phyloP scores from a whole-genome alignment of 2,888 invertebrate species.

The Steinernema carpocapsae region DNA sequence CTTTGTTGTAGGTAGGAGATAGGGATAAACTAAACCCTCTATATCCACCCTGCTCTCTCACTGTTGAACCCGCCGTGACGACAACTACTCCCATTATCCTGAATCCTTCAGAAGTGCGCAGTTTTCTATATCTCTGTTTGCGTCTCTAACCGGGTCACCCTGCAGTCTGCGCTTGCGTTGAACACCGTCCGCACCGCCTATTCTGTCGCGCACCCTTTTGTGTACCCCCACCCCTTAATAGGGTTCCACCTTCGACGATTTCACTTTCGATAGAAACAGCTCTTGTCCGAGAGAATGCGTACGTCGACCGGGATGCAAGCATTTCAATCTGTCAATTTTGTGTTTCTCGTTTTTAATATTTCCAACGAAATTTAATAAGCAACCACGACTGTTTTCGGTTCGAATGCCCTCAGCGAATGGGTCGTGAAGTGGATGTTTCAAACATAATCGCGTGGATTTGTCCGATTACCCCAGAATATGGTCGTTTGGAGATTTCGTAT shows the following conservation, averaged over 20 bases:
- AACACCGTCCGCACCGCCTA: slow-evolving; percentile 35
- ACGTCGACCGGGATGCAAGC: slow-evolving; percentile 34
- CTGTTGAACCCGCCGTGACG: slow-evolving; percentile 32
- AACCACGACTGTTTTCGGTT: no score
- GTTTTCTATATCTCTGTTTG: slow-evolving; percentile 35
- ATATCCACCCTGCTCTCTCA: slow-evolving; percentile 22
- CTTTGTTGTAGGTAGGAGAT: slow-evolving; percentile 33
- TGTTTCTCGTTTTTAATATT: not conserved
- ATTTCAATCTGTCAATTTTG: slow-evolving; percentile 24
- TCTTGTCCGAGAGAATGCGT: slow-evolving; percentile 33
- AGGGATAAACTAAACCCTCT: slow-evolving; percentile 32
- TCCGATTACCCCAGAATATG: no score
- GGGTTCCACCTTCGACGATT: slow-evolving; percentile 35
- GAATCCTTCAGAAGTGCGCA: slow-evolving; percentile 35
- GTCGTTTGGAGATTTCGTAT: no score
- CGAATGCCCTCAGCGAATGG: no score
- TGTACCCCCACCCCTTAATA: slow-evolving; percentile 34
- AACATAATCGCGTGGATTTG: no score
- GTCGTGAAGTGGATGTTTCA: no score
- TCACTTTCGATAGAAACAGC: slow-evolving; percentile 35
- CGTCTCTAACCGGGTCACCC: slow-evolving; percentile 35
- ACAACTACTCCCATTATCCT: slow-evolving; percentile 34
- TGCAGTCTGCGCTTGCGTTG: slow-evolving; percentile 34
- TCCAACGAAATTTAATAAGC: no score
- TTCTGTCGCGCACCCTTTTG: slow-evolving; percentile 34